Evolutionary conservation across 2,797 vertebrate species (phyloP).

Genomic region (Synanceia verrucosa): DNA sequence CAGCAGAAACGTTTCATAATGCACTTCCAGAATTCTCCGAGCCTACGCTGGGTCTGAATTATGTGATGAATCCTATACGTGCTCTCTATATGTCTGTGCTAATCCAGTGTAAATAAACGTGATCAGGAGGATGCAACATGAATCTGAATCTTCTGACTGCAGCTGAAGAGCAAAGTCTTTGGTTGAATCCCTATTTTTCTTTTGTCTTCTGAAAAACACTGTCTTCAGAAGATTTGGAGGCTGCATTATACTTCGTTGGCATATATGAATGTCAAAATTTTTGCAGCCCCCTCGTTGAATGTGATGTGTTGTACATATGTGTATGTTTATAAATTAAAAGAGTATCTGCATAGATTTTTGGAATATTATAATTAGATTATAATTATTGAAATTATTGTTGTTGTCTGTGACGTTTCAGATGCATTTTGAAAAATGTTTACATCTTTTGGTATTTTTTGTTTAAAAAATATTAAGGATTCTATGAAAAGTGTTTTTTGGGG

Average conservation of each 20-base stretch:
- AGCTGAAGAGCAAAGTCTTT: conserved; percentile 13
- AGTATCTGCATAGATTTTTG: conserved; percentile 35
- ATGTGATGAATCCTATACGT: conserved; percentile 20
- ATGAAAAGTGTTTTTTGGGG: conserved; percentile 52
- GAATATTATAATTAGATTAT: conserved; percentile 35
- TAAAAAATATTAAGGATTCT: conserved; percentile 50
- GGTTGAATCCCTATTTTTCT: not conserved
- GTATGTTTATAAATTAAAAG: conserved; percentile 18
- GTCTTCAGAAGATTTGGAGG: conserved; percentile 30
- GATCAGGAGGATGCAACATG: not conserved
- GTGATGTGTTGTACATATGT: conserved; percentile 62
- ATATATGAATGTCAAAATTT: conserved; percentile 2
- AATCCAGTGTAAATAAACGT: conserved; percentile 38
- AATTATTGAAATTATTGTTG: conserved; percentile 56
- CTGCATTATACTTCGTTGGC: not conserved
- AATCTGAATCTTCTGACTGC: conserved; percentile 19
- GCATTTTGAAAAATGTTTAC: conserved; percentile 75
- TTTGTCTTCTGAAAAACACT: conserved; percentile 19
- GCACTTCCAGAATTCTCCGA: conserved; percentile 1
- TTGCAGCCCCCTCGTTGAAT: conserved; percentile 51
- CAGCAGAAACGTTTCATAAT: conserved; percentile 28
- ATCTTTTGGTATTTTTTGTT: conserved; percentile 40
- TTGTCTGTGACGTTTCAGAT: conserved; percentile 64
- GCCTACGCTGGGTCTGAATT: conserved; percentile 13
- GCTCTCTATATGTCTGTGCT: conserved; percentile 14